These are phyloP conservation scores for Nymphalis polychloros DNA, from an alignment of 2,888 invertebrate genomes.

Conservation along the genomic window DNA sequence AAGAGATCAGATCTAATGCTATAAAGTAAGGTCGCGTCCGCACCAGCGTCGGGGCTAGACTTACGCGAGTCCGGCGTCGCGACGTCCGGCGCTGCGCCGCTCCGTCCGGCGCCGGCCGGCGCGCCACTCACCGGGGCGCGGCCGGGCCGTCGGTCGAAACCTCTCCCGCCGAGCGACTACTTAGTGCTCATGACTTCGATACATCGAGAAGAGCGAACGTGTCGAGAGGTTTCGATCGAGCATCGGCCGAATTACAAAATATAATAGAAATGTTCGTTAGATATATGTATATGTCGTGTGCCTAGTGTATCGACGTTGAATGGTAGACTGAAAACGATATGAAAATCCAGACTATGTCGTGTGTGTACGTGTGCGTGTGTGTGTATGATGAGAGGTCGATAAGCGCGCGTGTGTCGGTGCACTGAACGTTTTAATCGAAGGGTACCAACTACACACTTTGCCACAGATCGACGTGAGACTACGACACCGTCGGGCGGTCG, in stretches of 20 bases:
- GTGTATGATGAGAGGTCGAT: not conserved
- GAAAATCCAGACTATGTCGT: conserved; percentile 12
- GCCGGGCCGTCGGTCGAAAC: conserved; percentile 47
- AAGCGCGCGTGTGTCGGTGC: not conserved
- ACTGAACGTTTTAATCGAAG: not conserved
- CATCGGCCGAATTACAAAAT: conserved; percentile 18
- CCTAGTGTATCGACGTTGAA: conserved; percentile 18
- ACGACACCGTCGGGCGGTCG: not conserved
- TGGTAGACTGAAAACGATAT: conserved; percentile 14
- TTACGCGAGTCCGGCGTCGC: conserved; percentile 14
- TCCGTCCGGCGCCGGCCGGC: conserved; percentile 11
- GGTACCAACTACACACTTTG: not conserved
- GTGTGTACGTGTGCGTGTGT: not conserved
- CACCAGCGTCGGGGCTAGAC: conserved; percentile 15
- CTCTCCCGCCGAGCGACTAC: not conserved
- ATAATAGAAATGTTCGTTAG: conserved; percentile 25
- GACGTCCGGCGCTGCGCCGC: conserved; percentile 19
- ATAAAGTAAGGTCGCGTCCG: not conserved
- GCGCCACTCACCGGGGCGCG: conserved; percentile 57
- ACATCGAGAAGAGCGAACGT: too few species aligned
- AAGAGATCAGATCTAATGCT: conserved; percentile 10
- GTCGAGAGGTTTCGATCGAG: conserved; percentile 22
- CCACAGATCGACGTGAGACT: not conserved
- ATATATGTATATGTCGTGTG: conserved; percentile 22
- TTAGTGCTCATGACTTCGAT: not conserved